Evolutionary conservation across 2,888 invertebrate genomes (phyloP).

Genomic region (Drosophila subquinaria): DNA sequence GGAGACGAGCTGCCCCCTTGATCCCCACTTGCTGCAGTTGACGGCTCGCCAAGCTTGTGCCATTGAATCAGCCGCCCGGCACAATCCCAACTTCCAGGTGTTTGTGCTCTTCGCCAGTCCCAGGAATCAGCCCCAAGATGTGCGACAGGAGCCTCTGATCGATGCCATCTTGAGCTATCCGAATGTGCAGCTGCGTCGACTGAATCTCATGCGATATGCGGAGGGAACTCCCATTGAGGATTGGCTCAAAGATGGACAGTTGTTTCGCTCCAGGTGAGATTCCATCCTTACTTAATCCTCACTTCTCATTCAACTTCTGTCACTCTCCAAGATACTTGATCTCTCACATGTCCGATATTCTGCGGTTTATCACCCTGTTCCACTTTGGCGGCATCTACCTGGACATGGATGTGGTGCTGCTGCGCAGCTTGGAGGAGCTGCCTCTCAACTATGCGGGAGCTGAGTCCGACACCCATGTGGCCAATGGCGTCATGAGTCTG

Average conservation of each 20-base stretch:
- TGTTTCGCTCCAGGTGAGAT: slow-evolving; percentile 74
- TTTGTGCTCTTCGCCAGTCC: slow-evolving; percentile 82
- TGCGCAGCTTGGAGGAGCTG: slow-evolving; percentile 85
- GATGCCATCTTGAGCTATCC: slow-evolving; percentile 75
- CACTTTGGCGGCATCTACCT: slow-evolving; percentile 92
- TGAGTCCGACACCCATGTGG: slow-evolving; percentile 87
- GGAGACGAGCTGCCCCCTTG: slow-evolving; percentile 65
- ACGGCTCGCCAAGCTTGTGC: slow-evolving; percentile 82
- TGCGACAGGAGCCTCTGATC: slow-evolving; percentile 43
- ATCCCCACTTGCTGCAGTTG: slow-evolving; percentile 48
- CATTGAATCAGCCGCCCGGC: slow-evolving; percentile 82
- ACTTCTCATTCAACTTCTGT: not conserved
- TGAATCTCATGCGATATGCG: slow-evolving; percentile 82
- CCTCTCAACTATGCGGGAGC: slow-evolving; percentile 88
- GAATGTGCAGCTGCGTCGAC: slow-evolving; percentile 80
- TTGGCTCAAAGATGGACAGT: slow-evolving; percentile 75
- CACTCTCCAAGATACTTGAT: slow-evolving; percentile 58
- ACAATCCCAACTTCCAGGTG: slow-evolving; percentile 77
- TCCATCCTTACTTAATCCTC: not conserved
- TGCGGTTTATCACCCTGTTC: slow-evolving; percentile 86
- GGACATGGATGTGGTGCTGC: slow-evolving; percentile 90
- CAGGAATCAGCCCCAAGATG: slow-evolving; percentile 35
- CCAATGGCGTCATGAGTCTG: slow-evolving; percentile 89
- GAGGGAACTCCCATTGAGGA: slow-evolving; percentile 78
- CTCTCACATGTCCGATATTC: slow-evolving; percentile 78